Conservation (phyloP, 2,113 vertebrate species). For the Dipodomys merriami region DNA sequence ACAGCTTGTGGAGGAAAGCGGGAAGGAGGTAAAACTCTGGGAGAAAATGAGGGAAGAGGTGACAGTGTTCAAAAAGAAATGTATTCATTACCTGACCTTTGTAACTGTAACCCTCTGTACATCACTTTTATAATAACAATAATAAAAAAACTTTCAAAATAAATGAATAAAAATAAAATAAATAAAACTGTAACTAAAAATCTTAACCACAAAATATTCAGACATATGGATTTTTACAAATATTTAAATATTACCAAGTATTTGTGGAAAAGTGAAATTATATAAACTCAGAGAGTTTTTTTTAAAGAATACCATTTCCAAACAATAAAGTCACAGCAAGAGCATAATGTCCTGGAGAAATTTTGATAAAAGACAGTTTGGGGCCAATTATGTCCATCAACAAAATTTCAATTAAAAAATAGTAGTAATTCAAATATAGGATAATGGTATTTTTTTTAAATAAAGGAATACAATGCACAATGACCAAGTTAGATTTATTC, state of each 20-base stretch:
- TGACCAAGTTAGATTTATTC: background rate
- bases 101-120: too few species aligned
- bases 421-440: background rate
- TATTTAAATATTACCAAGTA: background rate
- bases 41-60: too few species aligned
- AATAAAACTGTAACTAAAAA: too few species aligned
- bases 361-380: constrained; percentile 11
- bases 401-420: constrained; percentile 29
- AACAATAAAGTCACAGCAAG: background rate
- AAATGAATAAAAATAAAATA: too few species aligned
- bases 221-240: background rate
- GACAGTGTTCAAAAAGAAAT: too few species aligned
- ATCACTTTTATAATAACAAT: too few species aligned
- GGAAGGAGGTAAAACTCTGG: too few species aligned
- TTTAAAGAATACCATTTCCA: background rate
- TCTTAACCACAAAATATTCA: constrained; percentile 5
- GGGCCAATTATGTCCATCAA: constrained; percentile 30
- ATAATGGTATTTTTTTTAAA: background rate
- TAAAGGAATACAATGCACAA: background rate
- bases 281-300: background rate
- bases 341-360: background rate
- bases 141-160: too few species aligned
- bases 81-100: too few species aligned
- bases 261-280: background rate
- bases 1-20: too few species aligned